Percentiles rank a stretch among this genome's conserved stretches.
Evolutionary conservation across 2,113 vertebrate species (phyloP).

Genomic region (Corvus hawaiiensis): DNA sequence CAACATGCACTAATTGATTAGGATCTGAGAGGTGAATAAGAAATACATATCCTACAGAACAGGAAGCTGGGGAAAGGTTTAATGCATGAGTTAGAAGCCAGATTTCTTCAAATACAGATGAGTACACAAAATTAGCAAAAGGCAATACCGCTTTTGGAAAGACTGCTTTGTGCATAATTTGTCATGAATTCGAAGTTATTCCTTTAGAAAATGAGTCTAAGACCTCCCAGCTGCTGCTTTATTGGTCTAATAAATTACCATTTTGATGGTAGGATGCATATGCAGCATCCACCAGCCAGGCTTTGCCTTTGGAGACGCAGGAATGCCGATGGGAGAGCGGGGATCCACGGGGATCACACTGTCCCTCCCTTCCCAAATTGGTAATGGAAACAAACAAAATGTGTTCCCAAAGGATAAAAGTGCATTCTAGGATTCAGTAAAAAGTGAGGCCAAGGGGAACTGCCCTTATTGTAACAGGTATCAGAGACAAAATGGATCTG

Average conservation of each 20-base stretch:
- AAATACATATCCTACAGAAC: not conserved
- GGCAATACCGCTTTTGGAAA: slow-evolving; percentile 47
- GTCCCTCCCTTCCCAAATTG: not conserved
- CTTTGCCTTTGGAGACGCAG: not conserved
- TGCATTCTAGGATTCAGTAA: not conserved
- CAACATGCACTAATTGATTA: slow-evolving; percentile 32
- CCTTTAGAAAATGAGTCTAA: slow-evolving; percentile 62
- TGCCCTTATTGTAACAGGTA: not conserved
- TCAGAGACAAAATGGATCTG: not conserved
- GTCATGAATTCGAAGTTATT: slow-evolving; percentile 57
- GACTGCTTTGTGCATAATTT: slow-evolving; percentile 45
- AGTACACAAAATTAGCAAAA: slow-evolving; percentile 57
- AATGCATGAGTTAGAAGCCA: slow-evolving; percentile 35
- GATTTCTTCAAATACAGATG: slow-evolving; percentile 55
- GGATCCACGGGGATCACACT: not conserved
- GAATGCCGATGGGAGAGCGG: not conserved
- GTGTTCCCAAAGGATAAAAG: not conserved
- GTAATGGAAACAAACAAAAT: not conserved
- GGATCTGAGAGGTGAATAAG: slow-evolving; percentile 10
- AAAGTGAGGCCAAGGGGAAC: not conserved
- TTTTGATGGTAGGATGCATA: not conserved
- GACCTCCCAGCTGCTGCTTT: slow-evolving; percentile 64
- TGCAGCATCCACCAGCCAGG: not conserved
- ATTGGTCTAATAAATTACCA: slow-evolving; percentile 58
- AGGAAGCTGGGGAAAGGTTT: not conserved